Percentiles rank a stretch among this genome's conserved stretches.
phyloP scores from a whole-genome alignment of 2,888 invertebrate genomes.

The Pristionchus mayeri region DNA sequence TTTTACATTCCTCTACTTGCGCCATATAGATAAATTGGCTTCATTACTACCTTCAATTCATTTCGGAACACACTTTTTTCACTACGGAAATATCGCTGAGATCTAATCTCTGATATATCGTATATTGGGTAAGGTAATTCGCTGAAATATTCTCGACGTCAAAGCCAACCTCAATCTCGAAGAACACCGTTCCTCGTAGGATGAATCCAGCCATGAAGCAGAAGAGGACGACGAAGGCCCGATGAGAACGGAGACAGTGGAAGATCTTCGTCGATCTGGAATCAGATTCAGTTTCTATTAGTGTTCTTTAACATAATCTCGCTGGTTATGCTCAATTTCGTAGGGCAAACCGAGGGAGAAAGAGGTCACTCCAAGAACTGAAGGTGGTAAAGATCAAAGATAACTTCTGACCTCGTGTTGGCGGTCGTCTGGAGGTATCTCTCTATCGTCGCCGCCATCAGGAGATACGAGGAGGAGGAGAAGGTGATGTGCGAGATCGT shows the following conservation, averaged over 20 bases:
- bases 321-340: too few species aligned
- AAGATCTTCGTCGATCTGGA: conserved; percentile 59
- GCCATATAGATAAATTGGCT: background rate
- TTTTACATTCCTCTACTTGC: too few species aligned
- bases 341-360: too few species aligned
- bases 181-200: conserved; percentile 70
- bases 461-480: conserved; percentile 69
- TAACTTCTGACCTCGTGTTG: conserved; percentile 20
- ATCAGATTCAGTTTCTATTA: too few species aligned
- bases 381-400: too few species aligned
- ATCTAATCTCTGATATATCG: too few species aligned
- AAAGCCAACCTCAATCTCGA: conserved; percentile 66
- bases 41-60: background rate
- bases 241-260: conserved; percentile 64
- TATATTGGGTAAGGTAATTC: background rate
- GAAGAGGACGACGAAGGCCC: conserved; percentile 62
- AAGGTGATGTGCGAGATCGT: conserved; percentile 72
- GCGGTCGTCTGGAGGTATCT: conserved; percentile 72
- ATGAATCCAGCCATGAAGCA: conserved; percentile 66
- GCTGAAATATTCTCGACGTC: background rate
- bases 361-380: too few species aligned
- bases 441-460: conserved; percentile 73
- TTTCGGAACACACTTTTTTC: background rate
- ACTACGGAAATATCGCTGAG: too few species aligned
- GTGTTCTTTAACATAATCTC: too few species aligned